These are phyloP conservation scores for Mionectes olivaceus DNA, from an alignment of 2,797 vertebrate species.

Conservation along the genomic window DNA sequence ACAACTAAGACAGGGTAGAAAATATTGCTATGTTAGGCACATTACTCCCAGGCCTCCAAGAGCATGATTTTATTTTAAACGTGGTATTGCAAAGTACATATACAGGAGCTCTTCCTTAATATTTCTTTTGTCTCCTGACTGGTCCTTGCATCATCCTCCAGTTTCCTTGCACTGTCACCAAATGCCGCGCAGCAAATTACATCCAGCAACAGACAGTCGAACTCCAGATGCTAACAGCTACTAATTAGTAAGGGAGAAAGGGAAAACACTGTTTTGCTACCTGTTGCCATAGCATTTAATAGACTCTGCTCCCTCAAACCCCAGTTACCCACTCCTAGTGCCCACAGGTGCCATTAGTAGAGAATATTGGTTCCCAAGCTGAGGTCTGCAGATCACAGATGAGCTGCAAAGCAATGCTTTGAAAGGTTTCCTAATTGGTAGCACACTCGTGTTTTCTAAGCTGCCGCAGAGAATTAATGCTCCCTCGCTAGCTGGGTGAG, in stretches of 20 bases:
- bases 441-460: not conserved
- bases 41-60: not conserved
- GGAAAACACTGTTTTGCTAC: constrained; percentile 25
- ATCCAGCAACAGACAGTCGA: not conserved
- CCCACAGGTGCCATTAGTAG: constrained; percentile 47
- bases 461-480: not conserved
- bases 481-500: not conserved
- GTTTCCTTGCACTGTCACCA: not conserved
- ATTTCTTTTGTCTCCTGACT: not conserved
- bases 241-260: constrained; percentile 39
- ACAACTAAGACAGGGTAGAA: not conserved
- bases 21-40: not conserved
- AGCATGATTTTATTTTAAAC: not conserved
- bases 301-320: constrained; percentile 17
- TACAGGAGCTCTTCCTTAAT: not conserved
- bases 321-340: not conserved
- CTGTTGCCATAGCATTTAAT: constrained; percentile 62
- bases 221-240: constrained; percentile 42
- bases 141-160: not conserved
- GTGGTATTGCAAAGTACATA: not conserved
- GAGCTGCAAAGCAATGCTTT: constrained; percentile 38
- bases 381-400: constrained; percentile 35
- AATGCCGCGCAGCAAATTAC: not conserved
- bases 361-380: constrained; percentile 42
- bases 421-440: constrained; percentile 54